Evolutionary conservation across 64 coral and sea anemone genomes (phyloP).

Genomic region (Montipora efflorescens): DNA sequence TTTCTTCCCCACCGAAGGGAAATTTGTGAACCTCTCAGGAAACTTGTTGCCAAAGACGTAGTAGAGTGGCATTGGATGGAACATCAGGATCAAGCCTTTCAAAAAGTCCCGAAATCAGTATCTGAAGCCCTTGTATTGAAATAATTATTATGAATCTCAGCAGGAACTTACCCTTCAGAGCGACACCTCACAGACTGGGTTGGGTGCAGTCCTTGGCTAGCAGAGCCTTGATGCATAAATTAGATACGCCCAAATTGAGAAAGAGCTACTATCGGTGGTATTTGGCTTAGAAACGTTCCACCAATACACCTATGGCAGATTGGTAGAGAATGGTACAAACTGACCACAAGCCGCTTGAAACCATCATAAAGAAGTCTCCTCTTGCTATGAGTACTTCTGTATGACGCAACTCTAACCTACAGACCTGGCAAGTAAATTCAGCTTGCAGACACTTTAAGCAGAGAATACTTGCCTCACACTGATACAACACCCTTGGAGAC

Average conservation of each 20-base stretch:
- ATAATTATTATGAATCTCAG: background rate
- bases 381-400: background rate
- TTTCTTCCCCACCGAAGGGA: background rate
- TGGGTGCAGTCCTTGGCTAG: background rate
- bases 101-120: background rate
- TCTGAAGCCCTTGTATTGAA: background rate
- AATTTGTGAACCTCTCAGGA: background rate
- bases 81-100: background rate
- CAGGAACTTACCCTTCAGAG: background rate
- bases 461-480: background rate
- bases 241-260: background rate
- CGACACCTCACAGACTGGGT: background rate
- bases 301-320: background rate
- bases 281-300: background rate
- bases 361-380: background rate
- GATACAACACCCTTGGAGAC: background rate
- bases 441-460: background rate
- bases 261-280: background rate
- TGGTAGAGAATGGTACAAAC: background rate
- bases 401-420: background rate
- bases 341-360: slow-evolving; percentile 1
- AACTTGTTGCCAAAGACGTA: background rate
- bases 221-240: background rate
- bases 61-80: background rate
- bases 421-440: background rate